phyloP scores from a whole-genome alignment of 2,113 vertebrate genomes.

The Dicerorhinus sumatrensis region DNA sequence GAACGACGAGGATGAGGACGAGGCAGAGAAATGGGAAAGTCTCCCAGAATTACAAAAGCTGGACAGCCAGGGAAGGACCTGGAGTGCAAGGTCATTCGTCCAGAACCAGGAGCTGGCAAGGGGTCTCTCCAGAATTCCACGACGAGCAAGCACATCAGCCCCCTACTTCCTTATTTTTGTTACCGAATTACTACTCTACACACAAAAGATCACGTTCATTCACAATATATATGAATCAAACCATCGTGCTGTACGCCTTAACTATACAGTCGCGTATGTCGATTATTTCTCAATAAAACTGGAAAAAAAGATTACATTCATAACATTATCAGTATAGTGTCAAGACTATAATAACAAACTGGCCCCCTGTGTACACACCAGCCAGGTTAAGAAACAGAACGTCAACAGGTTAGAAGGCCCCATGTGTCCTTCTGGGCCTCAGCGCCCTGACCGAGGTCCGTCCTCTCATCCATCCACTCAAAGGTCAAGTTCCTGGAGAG shows the following conservation, averaged over 20 bases:
- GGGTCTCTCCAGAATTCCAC: not conserved
- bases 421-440: rapidly evolving
- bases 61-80: not conserved
- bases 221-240: not conserved
- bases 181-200: not conserved
- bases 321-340: not conserved
- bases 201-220: not conserved
- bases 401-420: too few relatives aligned
- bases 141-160: not conserved
- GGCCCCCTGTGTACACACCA: not conserved
- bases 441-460: rapidly evolving
- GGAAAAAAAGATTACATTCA: not conserved
- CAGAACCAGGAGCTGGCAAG: rapidly evolving
- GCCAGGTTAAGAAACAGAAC: not conserved
- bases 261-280: not conserved
- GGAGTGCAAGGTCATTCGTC: not conserved
- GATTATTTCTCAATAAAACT: not conserved
- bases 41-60: not conserved
- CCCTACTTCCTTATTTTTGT: not conserved
- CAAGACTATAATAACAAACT: not conserved
- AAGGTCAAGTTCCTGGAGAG: not conserved
- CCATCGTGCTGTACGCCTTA: not conserved
- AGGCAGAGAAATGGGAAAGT: not conserved
- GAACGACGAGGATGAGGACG: not conserved
- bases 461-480: not conserved